These are phyloP conservation scores for Bombus affinis DNA, from an alignment of 1,140 invertebrate genomes.

Conservation along the genomic window DNA sequence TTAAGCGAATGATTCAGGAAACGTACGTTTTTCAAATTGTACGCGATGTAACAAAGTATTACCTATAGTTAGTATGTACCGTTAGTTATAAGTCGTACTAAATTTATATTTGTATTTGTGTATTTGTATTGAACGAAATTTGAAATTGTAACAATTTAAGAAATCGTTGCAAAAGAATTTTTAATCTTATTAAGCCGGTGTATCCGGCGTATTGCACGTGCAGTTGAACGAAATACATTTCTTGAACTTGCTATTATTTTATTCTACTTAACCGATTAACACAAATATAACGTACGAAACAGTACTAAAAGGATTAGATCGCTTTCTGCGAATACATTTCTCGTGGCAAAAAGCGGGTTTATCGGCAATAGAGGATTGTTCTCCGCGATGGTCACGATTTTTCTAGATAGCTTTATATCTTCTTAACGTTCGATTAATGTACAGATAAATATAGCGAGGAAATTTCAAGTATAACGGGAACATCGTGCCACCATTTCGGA, in stretches of 20 bases:
- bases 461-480: constrained; percentile 3
- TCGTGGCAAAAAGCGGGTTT: background rate
- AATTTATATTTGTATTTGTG: background rate
- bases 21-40: background rate
- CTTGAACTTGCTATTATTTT: background rate
- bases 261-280: background rate
- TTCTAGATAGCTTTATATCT: constrained; percentile 17
- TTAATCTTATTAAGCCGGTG: background rate
- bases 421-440: constrained; percentile 22
- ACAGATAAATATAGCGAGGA: constrained; percentile 25
- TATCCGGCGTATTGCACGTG: background rate
- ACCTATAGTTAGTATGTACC: background rate
- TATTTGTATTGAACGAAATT: background rate
- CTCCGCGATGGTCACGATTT: constrained; percentile 30
- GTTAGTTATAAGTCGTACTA: background rate
- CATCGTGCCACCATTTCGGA: constrained; percentile 2
- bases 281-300: background rate
- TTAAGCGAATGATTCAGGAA: background rate
- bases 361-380: background rate
- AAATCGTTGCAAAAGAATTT: background rate
- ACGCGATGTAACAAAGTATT: constrained; percentile 1
- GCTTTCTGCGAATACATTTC: background rate
- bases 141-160: background rate
- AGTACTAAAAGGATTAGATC: constrained; percentile 36
- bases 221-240: constrained; percentile 3